Evolutionary conservation across 2,113 vertebrate species (phyloP).

Genomic region (Protomyctophum bolini): DNA sequence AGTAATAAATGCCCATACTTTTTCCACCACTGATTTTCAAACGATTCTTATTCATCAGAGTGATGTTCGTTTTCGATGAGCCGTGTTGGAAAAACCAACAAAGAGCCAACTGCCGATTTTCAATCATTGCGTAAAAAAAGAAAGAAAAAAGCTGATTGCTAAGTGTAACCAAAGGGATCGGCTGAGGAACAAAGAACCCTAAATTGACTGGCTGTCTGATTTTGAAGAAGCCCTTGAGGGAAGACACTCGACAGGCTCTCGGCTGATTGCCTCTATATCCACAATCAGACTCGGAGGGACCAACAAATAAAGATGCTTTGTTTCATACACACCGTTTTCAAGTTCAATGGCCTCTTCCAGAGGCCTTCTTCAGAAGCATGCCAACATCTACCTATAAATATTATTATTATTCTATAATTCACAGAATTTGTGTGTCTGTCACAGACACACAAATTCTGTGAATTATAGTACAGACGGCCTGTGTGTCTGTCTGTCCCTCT

Average conservation of each 20-base stretch:
- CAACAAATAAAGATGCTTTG: slow-evolving; percentile 7
- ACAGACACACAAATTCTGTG: no score
- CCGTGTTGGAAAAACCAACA: slow-evolving; percentile 44
- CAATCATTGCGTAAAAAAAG: no score
- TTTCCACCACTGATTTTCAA: no score
- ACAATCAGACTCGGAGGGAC: slow-evolving; percentile 38
- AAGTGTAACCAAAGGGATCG: slow-evolving; percentile 41
- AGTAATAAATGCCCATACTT: no score
- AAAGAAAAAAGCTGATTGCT: slow-evolving; percentile 63
- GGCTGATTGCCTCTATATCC: slow-evolving; percentile 56
- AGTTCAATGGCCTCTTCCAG: background rate
- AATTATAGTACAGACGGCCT: no score
- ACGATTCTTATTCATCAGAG: no score
- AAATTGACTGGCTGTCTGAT: slow-evolving; percentile 48
- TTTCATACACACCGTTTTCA: slow-evolving; percentile 9
- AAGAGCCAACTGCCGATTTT: slow-evolving; percentile 55
- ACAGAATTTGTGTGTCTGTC: no score
- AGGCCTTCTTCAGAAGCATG: no score
- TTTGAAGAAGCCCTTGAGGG: slow-evolving; percentile 38
- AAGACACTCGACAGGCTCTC: slow-evolving; percentile 41
- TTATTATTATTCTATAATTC: no score
- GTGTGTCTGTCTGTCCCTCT: no score
- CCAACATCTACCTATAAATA: no score
- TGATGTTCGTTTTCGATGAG: no score
- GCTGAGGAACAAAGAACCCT: slow-evolving; percentile 30